A percentile compares a stretch with the other conserved stretches of the same genome.
Conservation (phyloP, 2,113 vertebrate species). For the Alligator sinensis region DNA sequence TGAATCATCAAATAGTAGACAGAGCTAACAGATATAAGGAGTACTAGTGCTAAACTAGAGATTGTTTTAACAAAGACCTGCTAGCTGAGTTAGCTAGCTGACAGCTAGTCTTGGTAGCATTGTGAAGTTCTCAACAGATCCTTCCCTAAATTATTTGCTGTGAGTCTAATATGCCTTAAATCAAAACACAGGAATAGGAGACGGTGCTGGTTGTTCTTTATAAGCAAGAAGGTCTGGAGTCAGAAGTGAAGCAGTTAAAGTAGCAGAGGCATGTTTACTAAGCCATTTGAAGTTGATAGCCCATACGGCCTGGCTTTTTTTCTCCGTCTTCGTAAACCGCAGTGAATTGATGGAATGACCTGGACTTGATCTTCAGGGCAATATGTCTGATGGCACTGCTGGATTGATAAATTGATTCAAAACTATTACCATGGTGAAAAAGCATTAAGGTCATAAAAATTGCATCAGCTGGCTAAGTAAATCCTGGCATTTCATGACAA, state of each 20-base stretch:
- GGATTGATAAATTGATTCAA: slow-evolving; percentile 99
- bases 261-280: slow-evolving; percentile 89
- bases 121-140: background rate
- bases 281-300: slow-evolving; percentile 91
- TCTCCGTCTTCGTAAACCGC: slow-evolving; percentile 90
- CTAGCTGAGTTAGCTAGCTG: background rate
- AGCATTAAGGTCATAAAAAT: slow-evolving; percentile 99
- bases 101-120: background rate
- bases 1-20: rapidly evolving
- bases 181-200: slow-evolving; percentile 3
- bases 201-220: background rate
- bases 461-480: slow-evolving; percentile 99
- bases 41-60: background rate
- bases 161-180: background rate
- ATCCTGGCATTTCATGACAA: slow-evolving; percentile 94
- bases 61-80: rapidly evolving
- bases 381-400: slow-evolving; percentile 94
- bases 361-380: slow-evolving; percentile 99
- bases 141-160: background rate
- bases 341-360: slow-evolving; percentile 99
- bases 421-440: slow-evolving; percentile 99
- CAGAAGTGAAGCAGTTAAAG: slow-evolving; percentile 90
- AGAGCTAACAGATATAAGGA: background rate
- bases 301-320: slow-evolving; percentile 76
- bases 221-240: slow-evolving; percentile 57